Base-by-base conservation (phyloP, 2,888 invertebrate genomes). In the Autographa gamma region DNA sequence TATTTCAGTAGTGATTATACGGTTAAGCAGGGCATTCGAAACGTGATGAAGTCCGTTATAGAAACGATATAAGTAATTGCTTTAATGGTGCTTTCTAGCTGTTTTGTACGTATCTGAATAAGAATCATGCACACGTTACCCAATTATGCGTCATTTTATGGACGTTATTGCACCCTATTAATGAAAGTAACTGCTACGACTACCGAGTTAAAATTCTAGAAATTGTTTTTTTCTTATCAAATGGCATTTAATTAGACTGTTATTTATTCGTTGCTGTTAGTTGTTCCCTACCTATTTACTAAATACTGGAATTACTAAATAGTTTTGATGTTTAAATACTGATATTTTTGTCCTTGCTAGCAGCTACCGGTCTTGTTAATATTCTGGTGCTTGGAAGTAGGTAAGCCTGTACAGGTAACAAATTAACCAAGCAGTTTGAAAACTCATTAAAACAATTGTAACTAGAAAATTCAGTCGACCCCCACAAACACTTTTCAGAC, bases 1-100 rank as follows among this genome's bases (percentile, higher is more conserved):
- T 90, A 90, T 92, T 93, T 91, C 90, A 91, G 90, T 91, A 89
- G 88, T 88, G 86, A 91, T 92, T 92, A 91, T 78, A 85, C 83
- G 87, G 85, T 88, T 87, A 86, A 85, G 82, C 85, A 79, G 83
- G 81, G 74, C 82, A 84, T 83, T 82, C 82, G 76, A 85, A 86
- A 88, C 88, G 88, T 88, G 88, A 89, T 89, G 89, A 88, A 87
- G 79, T 83, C 81, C 77, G 85, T 85, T 86, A 85, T 87, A 83
- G 73, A 72, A 86, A 83, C 79, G 82, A 78, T 83, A 82, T 79
- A 78, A 84, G 77, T 82, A 80, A 88, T 86, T 84, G 84, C 80
- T 82, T 80, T 86, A 85, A 86, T 88, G 74, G 74, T 66, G 71
- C 77, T 83, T 79, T 80, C 83, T 86, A 81, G 85, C 82, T 83